Conservation (phyloP, 2,113 vertebrate species). For the Mesocricetus auratus region DNA sequence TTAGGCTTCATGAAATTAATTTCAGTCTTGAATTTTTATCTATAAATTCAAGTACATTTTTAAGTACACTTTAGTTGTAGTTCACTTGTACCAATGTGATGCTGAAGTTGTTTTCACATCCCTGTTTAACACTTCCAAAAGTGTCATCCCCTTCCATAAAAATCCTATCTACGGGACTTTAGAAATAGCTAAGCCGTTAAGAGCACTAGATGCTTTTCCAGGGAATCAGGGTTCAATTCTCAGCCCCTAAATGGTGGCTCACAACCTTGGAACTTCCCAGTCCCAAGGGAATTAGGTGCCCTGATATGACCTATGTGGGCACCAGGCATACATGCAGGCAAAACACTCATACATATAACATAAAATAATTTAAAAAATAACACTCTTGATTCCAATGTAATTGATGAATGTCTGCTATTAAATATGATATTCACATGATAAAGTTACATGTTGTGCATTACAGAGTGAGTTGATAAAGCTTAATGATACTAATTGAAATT, state of each 20-base stretch:
- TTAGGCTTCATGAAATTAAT: slow-evolving; percentile 33
- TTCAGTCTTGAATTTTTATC: neutral
- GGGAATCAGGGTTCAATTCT: neutral
- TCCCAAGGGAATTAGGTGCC: neutral
- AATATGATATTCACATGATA: neutral
- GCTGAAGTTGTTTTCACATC: neutral
- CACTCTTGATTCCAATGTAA: neutral
- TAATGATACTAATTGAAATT: slow-evolving; percentile 28
- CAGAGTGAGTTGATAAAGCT: slow-evolving; percentile 3
- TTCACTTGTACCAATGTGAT: neutral
- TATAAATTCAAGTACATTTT: neutral
- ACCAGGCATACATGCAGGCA: neutral
- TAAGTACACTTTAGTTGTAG: neutral
- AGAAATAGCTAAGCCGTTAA: neutral
- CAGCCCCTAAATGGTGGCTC: neutral
- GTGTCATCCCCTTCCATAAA: neutral
- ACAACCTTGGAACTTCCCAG: neutral
- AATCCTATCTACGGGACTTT: neutral
- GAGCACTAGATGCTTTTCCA: neutral
- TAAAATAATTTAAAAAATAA: neutral
- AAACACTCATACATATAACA: neutral
- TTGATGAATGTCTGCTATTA: slow-evolving; percentile 3
- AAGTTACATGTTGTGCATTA: slow-evolving; percentile 16
- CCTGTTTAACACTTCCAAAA: neutral
- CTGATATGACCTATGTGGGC: neutral